A percentile compares a stretch with the other conserved stretches of the same genome.
Conservation (phyloP, 35 echinoderm and acorn worm species). For the Apostichopus californicus region DNA sequence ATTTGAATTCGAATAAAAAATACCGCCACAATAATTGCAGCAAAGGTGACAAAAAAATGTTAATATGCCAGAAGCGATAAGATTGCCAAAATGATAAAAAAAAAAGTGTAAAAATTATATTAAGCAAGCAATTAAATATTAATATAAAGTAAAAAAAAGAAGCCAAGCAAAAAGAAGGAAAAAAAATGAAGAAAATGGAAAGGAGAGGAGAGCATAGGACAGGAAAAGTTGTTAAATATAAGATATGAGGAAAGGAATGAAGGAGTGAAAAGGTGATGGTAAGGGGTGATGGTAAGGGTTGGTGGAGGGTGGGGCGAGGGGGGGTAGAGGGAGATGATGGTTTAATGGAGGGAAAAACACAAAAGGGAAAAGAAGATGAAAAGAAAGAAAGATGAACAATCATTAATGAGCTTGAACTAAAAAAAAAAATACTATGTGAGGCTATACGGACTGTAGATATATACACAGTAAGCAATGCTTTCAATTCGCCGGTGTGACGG, state of each 20-base stretch:
- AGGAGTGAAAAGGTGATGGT: neutral
- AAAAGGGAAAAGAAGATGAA: conserved; percentile 32
- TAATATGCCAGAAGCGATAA: too few species aligned
- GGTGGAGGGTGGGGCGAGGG: neutral
- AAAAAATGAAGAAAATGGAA: neutral
- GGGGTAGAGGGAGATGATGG: neutral
- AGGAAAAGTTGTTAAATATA: neutral
- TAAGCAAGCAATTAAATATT: neutral
- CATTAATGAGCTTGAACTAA: conserved; percentile 43
- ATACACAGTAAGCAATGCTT: conserved; percentile 44
- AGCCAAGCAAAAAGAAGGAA: neutral
- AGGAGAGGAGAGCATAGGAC: neutral
- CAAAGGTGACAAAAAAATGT: too few species aligned
- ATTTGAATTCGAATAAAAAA: too few species aligned
- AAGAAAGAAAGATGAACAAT: conserved; percentile 60
- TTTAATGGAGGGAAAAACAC: conserved; percentile 6
- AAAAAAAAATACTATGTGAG: conserved; percentile 3
- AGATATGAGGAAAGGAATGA: neutral
- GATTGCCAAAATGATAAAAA: too few species aligned
- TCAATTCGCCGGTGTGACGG: neutral
- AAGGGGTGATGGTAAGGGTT: conserved; percentile 13
- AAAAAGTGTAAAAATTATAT: neutral
- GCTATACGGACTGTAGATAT: conserved; percentile 15
- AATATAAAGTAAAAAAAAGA: neutral
- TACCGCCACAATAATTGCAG: too few species aligned